Conservation (phyloP, 1,140 invertebrate species). For the Drosophila arizonae region DNA sequence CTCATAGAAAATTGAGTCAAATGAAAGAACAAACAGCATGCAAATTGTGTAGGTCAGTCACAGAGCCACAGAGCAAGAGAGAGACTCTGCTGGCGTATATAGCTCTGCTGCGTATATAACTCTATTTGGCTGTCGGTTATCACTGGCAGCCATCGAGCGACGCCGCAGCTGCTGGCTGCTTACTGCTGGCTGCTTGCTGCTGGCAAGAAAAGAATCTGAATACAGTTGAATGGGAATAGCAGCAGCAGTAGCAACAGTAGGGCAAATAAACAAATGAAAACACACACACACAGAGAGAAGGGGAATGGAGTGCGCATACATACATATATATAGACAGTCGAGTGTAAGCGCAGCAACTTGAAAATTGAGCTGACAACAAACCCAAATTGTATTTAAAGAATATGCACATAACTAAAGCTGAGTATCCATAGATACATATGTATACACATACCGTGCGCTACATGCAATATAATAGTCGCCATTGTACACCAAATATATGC, state of each 20-base stretch:
- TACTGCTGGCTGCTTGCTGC: background rate
- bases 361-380: slow-evolving; percentile 79
- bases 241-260: slow-evolving; percentile 19
- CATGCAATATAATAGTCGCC: slow-evolving; percentile 16
- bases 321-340: slow-evolving; percentile 17
- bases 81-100: background rate
- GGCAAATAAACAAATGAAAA: slow-evolving; percentile 60
- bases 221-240: slow-evolving; percentile 37
- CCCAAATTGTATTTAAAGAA: slow-evolving; percentile 73
- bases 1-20: slow-evolving; percentile 3
- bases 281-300: slow-evolving; percentile 8
- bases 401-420: slow-evolving; percentile 75
- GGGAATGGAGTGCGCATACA: slow-evolving; percentile 17
- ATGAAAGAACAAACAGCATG: slow-evolving; percentile 30
- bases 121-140: slow-evolving; percentile 47
- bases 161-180: slow-evolving; percentile 36
- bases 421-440: slow-evolving; percentile 50
- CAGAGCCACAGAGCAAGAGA: background rate
- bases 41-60: slow-evolving; percentile 40
- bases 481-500: slow-evolving; percentile 42
- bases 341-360: slow-evolving; percentile 62
- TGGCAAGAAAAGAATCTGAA: slow-evolving; percentile 60
- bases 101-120: slow-evolving; percentile 51
- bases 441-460: slow-evolving; percentile 6
- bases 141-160: slow-evolving; percentile 45